Evolutionary conservation across 1,140 invertebrate genomes (phyloP), one percentile per base, ranked within the genome.

Genomic region (Drosophila hydei): DNA sequence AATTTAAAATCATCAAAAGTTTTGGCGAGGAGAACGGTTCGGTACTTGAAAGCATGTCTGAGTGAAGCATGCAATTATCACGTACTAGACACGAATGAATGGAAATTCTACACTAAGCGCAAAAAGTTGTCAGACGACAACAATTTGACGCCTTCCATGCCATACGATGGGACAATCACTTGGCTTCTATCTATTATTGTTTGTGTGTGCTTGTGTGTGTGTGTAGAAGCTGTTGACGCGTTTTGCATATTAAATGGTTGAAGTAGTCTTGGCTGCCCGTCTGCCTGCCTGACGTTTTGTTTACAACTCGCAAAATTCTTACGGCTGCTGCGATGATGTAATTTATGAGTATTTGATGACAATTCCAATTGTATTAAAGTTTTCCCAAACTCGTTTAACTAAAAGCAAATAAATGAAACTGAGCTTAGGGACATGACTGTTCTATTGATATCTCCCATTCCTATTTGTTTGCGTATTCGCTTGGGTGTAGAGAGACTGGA

Each of bases 301-400:
- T 58, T 69, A 38, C 36, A 25, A 12, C 25, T 5, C 23, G 2
- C 18, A 18, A 58, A 56, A 56, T 69, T 71, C 68, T 45, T 50
- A 50, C 62, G 45, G 47, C 60, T 60, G 58, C 51, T 69, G 56
- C 23, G 77, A 85, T 84, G 80, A 84, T 84, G 80, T 84, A 85
- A 85, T 85, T 85, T 87, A 80, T 85, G 75, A 71, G 77, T 74
- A 77, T 77, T 74, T 85, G 59, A 87, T 85, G 56, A 63, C 80
- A 65, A 63, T 67, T 79, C 63, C 68, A 56, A 74, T 79, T 77
- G 62, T 43, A 56, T 69, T 69, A 42, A 67, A 60, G 55, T 40
- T 23, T 40, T 40, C 0, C 4, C 38, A 40, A 42, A 4, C 8
- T 6, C 38, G n/a, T 42, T 42, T 16, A 42, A 8, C 9, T 14